Conservation (phyloP, 1,140 invertebrate species). For the Atta cephalotes region DNA sequence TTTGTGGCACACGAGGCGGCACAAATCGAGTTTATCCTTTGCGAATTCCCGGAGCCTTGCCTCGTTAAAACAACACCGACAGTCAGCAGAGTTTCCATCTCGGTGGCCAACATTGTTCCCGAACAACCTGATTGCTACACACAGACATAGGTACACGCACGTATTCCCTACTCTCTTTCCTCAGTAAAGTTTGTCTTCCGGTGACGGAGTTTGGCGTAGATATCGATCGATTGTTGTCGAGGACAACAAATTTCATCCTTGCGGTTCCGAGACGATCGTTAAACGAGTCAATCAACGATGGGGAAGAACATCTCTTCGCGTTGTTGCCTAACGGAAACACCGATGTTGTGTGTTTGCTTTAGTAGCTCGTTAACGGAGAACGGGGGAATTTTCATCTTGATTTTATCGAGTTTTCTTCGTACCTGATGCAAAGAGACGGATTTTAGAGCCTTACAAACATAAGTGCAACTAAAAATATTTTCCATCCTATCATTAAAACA, state of each 20-base stretch:
- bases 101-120: constrained; percentile 47
- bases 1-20: constrained; percentile 45
- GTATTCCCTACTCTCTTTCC: not conserved
- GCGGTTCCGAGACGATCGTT: constrained; percentile 44
- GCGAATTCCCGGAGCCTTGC: constrained; percentile 42
- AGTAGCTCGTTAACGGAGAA: constrained; percentile 36
- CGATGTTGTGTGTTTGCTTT: constrained; percentile 42
- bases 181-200: constrained; percentile 42
- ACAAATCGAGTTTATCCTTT: constrained; percentile 64
- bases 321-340: constrained; percentile 41
- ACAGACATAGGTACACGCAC: not conserved
- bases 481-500: constrained; percentile 1
- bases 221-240: constrained; percentile 44
- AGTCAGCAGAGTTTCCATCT: constrained; percentile 52
- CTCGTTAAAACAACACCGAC: constrained; percentile 57
- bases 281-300: constrained; percentile 46
- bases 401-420: constrained; percentile 40
- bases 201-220: constrained; percentile 40
- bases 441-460: not conserved
- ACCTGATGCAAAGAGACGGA: not conserved
- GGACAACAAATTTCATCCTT: constrained; percentile 47
- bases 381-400: not conserved
- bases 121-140: constrained; percentile 45
- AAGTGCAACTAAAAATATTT: not conserved
- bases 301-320: constrained; percentile 26